Evolutionary conservation across 2,797 vertebrate species (phyloP).

Genomic region (Microcaecilia unicolor): DNA sequence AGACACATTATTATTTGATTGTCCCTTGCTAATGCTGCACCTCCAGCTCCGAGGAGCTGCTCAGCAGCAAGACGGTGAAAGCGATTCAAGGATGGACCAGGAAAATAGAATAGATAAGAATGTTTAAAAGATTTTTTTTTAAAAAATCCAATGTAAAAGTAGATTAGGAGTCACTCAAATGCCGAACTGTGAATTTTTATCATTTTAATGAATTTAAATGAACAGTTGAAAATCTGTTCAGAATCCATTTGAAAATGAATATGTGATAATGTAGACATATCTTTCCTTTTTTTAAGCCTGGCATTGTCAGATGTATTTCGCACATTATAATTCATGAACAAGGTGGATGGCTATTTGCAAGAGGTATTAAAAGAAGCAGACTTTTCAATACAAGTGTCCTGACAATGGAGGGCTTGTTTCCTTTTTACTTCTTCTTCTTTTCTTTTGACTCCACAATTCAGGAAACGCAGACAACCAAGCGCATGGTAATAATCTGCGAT

Average conservation of each 20-base stretch:
- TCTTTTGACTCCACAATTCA: conserved; percentile 64
- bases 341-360: conserved; percentile 72
- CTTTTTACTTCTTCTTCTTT: too few relatives aligned
- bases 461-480: conserved; percentile 68
- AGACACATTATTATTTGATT: too few relatives aligned
- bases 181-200: conserved; percentile 64
- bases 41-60: conserved; percentile 32
- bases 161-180: conserved; percentile 72
- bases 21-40: too few relatives aligned
- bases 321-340: conserved; percentile 80
- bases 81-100: conserved; percentile 33
- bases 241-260: conserved; percentile 76
- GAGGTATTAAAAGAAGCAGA: conserved; percentile 78
- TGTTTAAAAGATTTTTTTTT: conserved; percentile 42
- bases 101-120: conserved; percentile 10
- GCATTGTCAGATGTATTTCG: conserved; percentile 65
- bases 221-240: conserved; percentile 67
- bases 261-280: conserved; percentile 68
- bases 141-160: conserved; percentile 69
- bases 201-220: conserved; percentile 71
- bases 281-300: conserved; percentile 62
- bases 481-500: conserved; percentile 70
- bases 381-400: conserved; percentile 75
- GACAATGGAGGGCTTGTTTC: too few relatives aligned
- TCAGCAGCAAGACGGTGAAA: conserved; percentile 32